Evolutionary conservation across 2,113 vertebrate species (phyloP).

Genomic region (Eptesicus fuscus): DNA sequence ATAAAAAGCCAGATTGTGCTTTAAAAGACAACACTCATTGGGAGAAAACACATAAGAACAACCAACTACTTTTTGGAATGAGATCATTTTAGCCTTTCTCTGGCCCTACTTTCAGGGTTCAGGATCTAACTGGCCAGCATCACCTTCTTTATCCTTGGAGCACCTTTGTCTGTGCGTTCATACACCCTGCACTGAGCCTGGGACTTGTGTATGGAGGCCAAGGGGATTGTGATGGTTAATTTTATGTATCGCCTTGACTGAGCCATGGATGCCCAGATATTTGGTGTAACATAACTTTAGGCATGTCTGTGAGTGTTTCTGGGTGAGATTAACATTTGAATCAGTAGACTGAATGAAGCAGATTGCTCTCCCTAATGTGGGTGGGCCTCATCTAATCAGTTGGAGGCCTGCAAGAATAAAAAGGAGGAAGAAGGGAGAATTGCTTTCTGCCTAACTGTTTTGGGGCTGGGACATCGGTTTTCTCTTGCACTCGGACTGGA

Average conservation of each 20-base stretch:
- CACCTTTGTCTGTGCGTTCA: neutral
- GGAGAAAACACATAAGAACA: neutral
- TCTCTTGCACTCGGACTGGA: neutral
- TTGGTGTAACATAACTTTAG: neutral
- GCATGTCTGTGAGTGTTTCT: neutral
- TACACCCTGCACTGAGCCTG: accelerated
- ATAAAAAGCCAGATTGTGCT: neutral
- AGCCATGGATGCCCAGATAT: too few species aligned
- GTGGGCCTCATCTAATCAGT: neutral
- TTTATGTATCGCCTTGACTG: too few species aligned
- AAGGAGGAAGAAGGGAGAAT: neutral
- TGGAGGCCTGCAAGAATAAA: neutral
- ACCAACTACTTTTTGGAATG: neutral
- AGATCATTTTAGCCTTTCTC: neutral
- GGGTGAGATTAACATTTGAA: neutral
- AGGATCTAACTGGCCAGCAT: neutral
- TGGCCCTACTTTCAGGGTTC: neutral
- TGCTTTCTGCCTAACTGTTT: neutral
- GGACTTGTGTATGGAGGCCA: neutral
- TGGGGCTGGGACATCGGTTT: neutral
- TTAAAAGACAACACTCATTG: neutral
- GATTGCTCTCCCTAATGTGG: neutral
- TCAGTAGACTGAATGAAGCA: neutral
- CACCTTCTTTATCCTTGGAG: neutral
- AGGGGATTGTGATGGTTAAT: neutral